Base-by-base conservation (phyloP, 2,888 invertebrate genomes). In the Micropterix aruncella region DNA sequence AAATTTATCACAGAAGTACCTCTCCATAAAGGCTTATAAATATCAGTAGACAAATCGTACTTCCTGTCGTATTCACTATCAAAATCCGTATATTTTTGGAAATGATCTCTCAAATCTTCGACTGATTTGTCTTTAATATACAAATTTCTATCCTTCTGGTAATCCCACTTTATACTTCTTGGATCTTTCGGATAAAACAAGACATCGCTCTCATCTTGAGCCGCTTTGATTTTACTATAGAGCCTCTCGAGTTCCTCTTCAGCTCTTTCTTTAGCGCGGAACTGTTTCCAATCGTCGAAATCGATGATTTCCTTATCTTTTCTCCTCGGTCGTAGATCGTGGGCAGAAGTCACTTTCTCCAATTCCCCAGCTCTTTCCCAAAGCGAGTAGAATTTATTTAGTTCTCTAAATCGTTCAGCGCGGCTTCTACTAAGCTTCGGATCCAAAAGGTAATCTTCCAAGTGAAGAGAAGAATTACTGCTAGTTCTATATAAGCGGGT, bases 61-160 rank as follows among this genome's bases (percentile, higher is more conserved):
- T 69, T 65, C 14, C 59, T 55, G 42, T 62, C 58, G 44, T 59
- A 62, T 47, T 63, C 53, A 54, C 27, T 59, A 63, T 66, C 72
- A 49, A 73, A 71, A 12, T 70, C 65, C 41, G 75, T 67, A 46
- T 80, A 64, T 55, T 76, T 79, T 55, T 79, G 78, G 54, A 88
- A 87, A 54, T 81, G 79, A 49, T 83, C 81, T 53, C 82, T 79
- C 7, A 93, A 74, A 61, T 93, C 86, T 60, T 88, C 87, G 0
- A 93, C 88, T 0, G 92, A 91, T 57, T 86, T 84, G 59, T 91
- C 88, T 59, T 87, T 89, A 37, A 80, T 77, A 54, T 83, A 73
- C 36, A 94, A 64, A 0, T 89, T 86, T 50, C 81, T 72, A 56
- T 91, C 91, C 18, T 69, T 69, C 44, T 82, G 79, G 19, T 77